Evolutionary conservation across 2,797 vertebrate species (phyloP), one percentile per base, ranked within the genome.

Genomic region (Dipus sagitta): DNA sequence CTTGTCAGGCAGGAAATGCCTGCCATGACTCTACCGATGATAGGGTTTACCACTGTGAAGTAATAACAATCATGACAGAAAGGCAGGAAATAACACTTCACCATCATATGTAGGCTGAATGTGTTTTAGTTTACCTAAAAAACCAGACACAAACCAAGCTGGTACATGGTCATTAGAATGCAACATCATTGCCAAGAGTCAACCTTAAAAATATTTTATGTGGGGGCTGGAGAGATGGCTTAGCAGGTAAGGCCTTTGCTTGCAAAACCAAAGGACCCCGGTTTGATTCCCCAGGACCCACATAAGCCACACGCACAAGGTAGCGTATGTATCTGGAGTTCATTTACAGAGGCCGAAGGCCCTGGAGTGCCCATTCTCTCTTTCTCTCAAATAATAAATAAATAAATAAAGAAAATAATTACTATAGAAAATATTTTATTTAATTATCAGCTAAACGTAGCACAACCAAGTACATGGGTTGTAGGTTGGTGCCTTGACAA

Each of bases 371-470:
- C 47, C 47, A 47, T 47, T 47, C 47, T 47, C 47, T 47, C 47
- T 47, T 47, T 10, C 47, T 47, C 7, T 47, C 11, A 47, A 47
- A 47, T 47, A 47, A 47, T 47, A 47, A 47, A 47, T 47, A 47
- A 47, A 47, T 47, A 47, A 47, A 47, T 47, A 47, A 47, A 38
- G 3, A 38, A 38, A 38, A 38, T 38, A 38, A 47, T 47, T 47
- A 11, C 47, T 47, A 30, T 21, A 71, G 52, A 18, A 96, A 90
- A 52, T 54, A 75, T 14, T 74, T 84, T 34, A 21, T 74, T 58
- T 74, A 77, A 91, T 96, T 90, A 92, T 24, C 80, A 93, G 62
- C n/a, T 75, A 86, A 86, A 91, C 3, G 10, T 0, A 77, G 91
- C 54, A 60, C 26, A 92, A 18, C 21, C 85, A 74, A 93, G 77